Percentiles rank a stretch among this genome's conserved stretches.
These are phyloP conservation scores for Fulica atra DNA, from an alignment of 2,113 vertebrate genomes.

Conservation along the genomic window DNA sequence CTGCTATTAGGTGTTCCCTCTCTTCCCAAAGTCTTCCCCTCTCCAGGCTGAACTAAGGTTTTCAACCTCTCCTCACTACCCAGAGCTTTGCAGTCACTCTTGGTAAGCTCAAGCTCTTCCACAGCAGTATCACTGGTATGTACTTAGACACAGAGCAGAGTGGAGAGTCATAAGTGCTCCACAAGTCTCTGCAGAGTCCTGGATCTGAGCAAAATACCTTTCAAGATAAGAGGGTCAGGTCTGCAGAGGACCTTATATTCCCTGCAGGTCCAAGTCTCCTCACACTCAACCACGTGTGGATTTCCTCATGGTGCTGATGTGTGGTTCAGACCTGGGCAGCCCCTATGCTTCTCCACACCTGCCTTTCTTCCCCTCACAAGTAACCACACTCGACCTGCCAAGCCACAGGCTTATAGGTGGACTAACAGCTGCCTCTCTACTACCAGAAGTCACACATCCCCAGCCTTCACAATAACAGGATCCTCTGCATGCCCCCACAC, in stretches of 20 bases:
- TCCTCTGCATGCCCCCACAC: neutral
- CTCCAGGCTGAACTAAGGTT: neutral
- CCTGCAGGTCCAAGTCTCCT: neutral
- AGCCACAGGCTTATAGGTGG: neutral
- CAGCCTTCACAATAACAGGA: neutral
- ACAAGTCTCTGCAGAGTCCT: neutral
- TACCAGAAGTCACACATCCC: neutral
- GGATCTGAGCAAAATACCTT: neutral
- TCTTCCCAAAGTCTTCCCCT: neutral
- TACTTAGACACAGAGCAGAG: neutral
- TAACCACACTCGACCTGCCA: neutral
- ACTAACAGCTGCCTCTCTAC: neutral
- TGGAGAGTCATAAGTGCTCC: neutral
- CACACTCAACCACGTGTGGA: accelerated
- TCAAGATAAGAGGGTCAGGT: neutral
- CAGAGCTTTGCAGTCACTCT: neutral
- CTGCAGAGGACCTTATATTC: neutral
- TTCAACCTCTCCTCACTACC: neutral
- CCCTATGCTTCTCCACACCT: neutral
- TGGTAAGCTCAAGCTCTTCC: neutral
- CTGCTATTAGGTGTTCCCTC: neutral
- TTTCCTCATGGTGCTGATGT: neutral
- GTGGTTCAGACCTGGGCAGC: neutral
- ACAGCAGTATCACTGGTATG: neutral
- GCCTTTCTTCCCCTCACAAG: neutral